Evolutionary conservation across 1,140 invertebrate genomes (phyloP).

Genomic region (Penaeus indicus): DNA sequence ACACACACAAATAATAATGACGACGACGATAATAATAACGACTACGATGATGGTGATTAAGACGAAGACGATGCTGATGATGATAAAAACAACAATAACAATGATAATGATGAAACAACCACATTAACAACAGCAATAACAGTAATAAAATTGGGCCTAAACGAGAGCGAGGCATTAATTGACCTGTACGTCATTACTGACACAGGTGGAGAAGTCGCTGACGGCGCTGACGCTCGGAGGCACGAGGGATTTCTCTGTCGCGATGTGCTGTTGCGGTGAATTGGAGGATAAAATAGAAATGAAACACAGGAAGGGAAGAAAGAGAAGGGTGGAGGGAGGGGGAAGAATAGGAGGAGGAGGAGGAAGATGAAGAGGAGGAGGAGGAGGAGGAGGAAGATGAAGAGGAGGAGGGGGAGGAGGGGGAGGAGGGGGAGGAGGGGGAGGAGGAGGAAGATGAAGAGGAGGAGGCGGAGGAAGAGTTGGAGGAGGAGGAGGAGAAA

Average conservation of each 20-base stretch:
- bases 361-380: neutral
- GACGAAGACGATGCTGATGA: neutral
- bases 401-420: too few species aligned
- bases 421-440: too few species aligned
- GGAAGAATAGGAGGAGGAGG: neutral
- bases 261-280: too few species aligned
- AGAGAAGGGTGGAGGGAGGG: neutral
- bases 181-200: too few species aligned
- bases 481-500: neutral
- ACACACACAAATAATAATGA: neutral
- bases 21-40: neutral
- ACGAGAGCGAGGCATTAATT: too few species aligned
- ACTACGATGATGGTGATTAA: neutral
- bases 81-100: neutral
- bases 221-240: neutral
- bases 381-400: neutral
- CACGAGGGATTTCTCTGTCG: neutral
- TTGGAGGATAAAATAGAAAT: neutral
- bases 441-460: too few species aligned
- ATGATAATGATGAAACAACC: constrained; percentile 11
- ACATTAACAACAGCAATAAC: constrained; percentile 35
- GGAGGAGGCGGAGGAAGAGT: too few species aligned
- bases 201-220: too few species aligned
- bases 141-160: neutral
- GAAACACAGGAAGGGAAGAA: neutral